Conservation (phyloP, 2,888 invertebrate genomes). For the Ormyrus labotus region DNA sequence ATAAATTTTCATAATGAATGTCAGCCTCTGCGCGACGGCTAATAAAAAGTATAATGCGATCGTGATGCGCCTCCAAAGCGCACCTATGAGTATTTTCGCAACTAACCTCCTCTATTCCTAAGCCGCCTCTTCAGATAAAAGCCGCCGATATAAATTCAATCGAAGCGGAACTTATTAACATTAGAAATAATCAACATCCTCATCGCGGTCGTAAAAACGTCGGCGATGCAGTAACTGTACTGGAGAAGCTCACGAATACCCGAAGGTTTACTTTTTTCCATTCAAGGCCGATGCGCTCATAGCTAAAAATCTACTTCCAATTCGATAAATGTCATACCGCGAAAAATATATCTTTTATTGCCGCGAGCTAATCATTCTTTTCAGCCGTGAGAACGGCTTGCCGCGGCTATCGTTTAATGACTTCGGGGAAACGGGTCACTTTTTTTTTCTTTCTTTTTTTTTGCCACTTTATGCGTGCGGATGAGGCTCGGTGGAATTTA, state of each 20-base stretch:
- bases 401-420: no score
- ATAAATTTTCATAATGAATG: slow-evolving; percentile 42
- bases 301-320: slow-evolving; percentile 1
- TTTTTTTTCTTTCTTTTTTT: no score
- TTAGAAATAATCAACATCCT: slow-evolving; percentile 44
- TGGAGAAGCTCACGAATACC: slow-evolving; percentile 1
- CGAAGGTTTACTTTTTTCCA: slow-evolving; percentile 18
- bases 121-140: neutral
- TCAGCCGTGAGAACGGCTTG: neutral
- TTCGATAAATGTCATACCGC: neutral
- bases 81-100: slow-evolving; percentile 1
- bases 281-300: slow-evolving; percentile 17
- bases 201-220: slow-evolving; percentile 33
- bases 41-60: slow-evolving; percentile 33
- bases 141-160: slow-evolving; percentile 37
- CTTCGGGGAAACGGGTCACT: no score
- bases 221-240: neutral
- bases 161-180: slow-evolving; percentile 42
- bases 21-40: neutral
- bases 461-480: no score
- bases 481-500: neutral
- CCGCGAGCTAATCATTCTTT: neutral
- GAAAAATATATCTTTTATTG: no score
- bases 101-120: slow-evolving; percentile 22
- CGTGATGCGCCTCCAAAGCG: slow-evolving; percentile 30